phyloP scores from a whole-genome alignment of 2,113 vertebrate genomes.

The Psophia crepitans region DNA sequence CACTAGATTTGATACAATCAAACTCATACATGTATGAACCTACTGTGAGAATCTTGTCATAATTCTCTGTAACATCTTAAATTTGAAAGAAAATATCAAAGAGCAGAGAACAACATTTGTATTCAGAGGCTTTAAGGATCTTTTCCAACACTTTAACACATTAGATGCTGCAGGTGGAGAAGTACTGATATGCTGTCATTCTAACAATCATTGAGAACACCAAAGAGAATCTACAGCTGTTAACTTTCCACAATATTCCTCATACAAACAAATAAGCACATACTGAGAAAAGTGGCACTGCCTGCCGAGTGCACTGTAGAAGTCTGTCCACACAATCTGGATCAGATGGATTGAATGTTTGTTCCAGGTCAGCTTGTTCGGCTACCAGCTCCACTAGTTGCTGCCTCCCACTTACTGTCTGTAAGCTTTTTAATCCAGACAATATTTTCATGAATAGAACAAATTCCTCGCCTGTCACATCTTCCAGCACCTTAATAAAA shows the following conservation, averaged over 20 bases:
- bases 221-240: neutral
- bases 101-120: neutral
- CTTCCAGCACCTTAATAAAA: constrained; percentile 88
- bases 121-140: neutral
- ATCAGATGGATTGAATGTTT: constrained; percentile 89
- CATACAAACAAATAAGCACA: constrained; percentile 1
- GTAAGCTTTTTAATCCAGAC: constrained; percentile 86
- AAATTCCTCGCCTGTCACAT: constrained; percentile 97
- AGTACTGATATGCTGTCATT: neutral
- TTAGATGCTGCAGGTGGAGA: neutral
- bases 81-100: neutral
- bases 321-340: constrained; percentile 93
- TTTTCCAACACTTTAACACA: neutral
- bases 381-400: constrained; percentile 94
- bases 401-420: constrained; percentile 93
- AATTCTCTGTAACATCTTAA: neutral
- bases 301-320: constrained; percentile 95
- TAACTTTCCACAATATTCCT: neutral
- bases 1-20: neutral
- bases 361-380: constrained; percentile 93
- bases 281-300: constrained; percentile 94
- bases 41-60: neutral
- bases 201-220: neutral
- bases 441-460: constrained; percentile 96
- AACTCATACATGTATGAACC: neutral